Percentiles rank a stretch among this genome's conserved stretches.
Evolutionary conservation across 1,140 invertebrate species (phyloP).

Genomic region (Magallana gigas): DNA sequence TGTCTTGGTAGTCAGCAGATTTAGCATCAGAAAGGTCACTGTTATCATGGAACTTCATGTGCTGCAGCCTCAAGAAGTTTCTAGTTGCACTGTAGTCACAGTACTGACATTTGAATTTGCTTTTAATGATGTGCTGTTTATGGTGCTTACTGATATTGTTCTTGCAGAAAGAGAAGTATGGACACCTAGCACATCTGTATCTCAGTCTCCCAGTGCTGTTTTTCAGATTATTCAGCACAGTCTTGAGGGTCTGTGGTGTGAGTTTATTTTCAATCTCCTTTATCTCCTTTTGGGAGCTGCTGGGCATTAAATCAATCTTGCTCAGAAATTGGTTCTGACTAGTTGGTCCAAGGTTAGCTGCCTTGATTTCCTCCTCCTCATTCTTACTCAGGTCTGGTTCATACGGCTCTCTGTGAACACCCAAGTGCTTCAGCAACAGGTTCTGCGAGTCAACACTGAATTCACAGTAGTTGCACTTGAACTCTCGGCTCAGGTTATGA

Average conservation of each 20-base stretch:
- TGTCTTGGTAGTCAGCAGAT: constrained; percentile 56
- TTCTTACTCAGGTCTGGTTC: constrained; percentile 46
- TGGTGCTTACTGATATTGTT: constrained; percentile 71
- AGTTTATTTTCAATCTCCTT: constrained; percentile 23
- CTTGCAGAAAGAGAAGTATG: constrained; percentile 68
- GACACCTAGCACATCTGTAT: constrained; percentile 69
- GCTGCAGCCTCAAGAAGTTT: constrained; percentile 64
- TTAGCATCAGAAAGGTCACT: constrained; percentile 34
- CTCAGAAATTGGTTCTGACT: constrained; percentile 37
- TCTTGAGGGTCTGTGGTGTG: constrained; percentile 34
- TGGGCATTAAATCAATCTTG: constrained; percentile 37
- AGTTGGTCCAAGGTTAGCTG: constrained; percentile 32
- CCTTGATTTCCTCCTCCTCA: constrained; percentile 44
- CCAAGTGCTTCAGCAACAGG: constrained; percentile 50
- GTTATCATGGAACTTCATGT: constrained; percentile 64
- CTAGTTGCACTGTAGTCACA: constrained; percentile 70
- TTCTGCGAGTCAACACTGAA: constrained; percentile 66
- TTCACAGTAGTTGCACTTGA: constrained; percentile 69
- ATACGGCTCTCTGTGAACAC: constrained; percentile 60
- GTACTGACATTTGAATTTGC: constrained; percentile 66
- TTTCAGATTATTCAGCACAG: constrained; percentile 48
- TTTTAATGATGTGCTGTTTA: constrained; percentile 68
- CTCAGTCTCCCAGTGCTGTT: constrained; percentile 57
- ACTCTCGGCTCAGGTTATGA: constrained; percentile 65
- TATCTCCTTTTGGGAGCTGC: background rate